phyloP scores from a whole-genome alignment of 2,113 vertebrate genomes.

The Dolichallabes microphthalmus region DNA sequence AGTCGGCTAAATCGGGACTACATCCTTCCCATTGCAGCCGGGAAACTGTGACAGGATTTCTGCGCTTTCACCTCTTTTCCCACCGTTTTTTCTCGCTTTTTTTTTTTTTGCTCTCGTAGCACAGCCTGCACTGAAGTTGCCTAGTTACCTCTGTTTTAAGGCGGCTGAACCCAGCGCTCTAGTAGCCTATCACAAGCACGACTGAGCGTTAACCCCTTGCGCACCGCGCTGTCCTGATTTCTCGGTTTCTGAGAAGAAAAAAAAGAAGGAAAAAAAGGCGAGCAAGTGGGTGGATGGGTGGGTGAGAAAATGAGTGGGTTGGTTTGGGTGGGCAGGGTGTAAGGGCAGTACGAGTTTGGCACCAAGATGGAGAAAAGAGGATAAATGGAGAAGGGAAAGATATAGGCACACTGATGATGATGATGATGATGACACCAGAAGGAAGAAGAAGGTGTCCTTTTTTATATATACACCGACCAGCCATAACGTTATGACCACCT shows the following conservation, averaged over 20 bases:
- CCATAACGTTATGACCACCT: too few species aligned
- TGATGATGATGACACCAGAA: background rate
- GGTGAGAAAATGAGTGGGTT: background rate
- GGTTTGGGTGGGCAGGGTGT: background rate
- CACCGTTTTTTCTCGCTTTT: slow-evolving; percentile 39
- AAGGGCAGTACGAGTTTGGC: background rate
- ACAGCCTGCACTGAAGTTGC: slow-evolving; percentile 76
- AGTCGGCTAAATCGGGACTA: slow-evolving; percentile 62
- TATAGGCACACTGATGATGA: background rate
- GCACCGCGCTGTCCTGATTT: slow-evolving; percentile 74
- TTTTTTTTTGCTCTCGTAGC: slow-evolving; percentile 48
- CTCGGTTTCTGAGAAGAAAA: slow-evolving; percentile 62
- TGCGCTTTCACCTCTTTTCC: slow-evolving; percentile 58
- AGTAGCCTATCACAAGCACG: slow-evolving; percentile 72
- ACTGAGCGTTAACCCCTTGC: slow-evolving; percentile 71
- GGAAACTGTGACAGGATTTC: slow-evolving; percentile 69
- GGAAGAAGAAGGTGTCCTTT: background rate
- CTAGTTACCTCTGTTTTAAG: slow-evolving; percentile 80
- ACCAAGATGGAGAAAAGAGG: slow-evolving; percentile 35
- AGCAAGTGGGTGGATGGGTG: background rate
- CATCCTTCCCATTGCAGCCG: slow-evolving; percentile 71
- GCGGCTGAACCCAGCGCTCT: slow-evolving; percentile 69
- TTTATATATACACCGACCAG: background rate
- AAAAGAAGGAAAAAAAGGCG: slow-evolving; percentile 30
- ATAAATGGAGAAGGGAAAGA: slow-evolving; percentile 20